Percentiles rank a stretch among this genome's conserved stretches.
These are phyloP conservation scores for Anguilla anguilla DNA, from an alignment of 2,797 vertebrate species.

Conservation along the genomic window DNA sequence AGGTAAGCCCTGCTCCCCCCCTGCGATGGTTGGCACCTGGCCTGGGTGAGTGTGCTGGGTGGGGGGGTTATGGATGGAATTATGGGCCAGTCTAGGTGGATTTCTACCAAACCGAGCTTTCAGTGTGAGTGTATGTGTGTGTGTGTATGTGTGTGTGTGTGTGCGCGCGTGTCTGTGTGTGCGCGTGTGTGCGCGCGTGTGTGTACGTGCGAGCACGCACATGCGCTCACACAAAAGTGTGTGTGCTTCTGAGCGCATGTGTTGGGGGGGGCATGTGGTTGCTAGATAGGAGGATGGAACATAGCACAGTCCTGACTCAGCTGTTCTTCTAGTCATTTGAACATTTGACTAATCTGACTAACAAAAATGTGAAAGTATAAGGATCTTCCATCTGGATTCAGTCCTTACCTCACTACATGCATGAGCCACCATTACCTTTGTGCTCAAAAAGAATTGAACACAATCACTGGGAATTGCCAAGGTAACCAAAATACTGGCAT, in stretches of 20 bases:
- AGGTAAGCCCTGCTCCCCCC: conserved; percentile 63
- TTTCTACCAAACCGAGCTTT: not conserved
- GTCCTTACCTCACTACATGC: too few relatives aligned
- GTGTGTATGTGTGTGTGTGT: not conserved
- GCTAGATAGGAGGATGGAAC: not conserved
- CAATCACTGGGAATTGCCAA: too few relatives aligned
- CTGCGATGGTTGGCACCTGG: not conserved
- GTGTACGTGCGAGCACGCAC: not conserved
- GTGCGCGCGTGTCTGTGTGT: not conserved
- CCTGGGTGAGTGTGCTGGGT: not conserved
- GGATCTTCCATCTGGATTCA: too few relatives aligned
- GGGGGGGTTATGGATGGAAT: not conserved
- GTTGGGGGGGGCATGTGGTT: too few relatives aligned
- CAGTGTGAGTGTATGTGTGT: not conserved
- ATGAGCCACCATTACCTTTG: too few relatives aligned
- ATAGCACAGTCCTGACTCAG: not conserved
- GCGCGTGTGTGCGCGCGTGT: not conserved
- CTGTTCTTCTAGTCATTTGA: not conserved
- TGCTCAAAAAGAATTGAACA: too few relatives aligned
- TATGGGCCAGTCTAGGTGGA: not conserved
- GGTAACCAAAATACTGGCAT: too few relatives aligned
- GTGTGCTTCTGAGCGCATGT: too few relatives aligned
- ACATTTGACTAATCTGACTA: too few relatives aligned
- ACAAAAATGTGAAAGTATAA: too few relatives aligned
- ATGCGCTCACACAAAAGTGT: too few relatives aligned